Evolutionary conservation across 2,888 invertebrate genomes (phyloP).

Genomic region (Thereva nobilitata): DNA sequence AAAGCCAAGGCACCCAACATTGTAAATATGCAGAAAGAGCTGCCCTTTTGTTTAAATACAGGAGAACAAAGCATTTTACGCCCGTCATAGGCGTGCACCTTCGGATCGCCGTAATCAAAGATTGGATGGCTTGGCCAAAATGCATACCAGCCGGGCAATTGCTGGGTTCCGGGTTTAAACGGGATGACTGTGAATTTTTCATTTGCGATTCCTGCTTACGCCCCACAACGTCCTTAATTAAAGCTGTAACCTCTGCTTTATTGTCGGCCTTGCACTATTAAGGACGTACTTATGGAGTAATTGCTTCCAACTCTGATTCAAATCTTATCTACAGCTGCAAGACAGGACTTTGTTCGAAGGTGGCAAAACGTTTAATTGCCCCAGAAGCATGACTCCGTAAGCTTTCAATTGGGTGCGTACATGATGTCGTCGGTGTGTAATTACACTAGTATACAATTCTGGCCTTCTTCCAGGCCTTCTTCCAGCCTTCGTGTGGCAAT

Average conservation of each 20-base stretch:
- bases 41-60: slow-evolving; percentile 20
- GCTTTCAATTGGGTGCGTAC: neutral
- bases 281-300: slow-evolving; percentile 3
- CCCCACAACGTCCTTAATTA: slow-evolving; percentile 17
- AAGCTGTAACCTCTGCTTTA: neutral
- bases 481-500: too few species aligned
- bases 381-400: slow-evolving; percentile 18
- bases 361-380: slow-evolving; percentile 30
- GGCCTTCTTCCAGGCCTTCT: too few species aligned
- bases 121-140: too few species aligned
- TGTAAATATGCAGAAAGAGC: slow-evolving; percentile 20
- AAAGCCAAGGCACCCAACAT: slow-evolving; percentile 17
- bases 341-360: slow-evolving; percentile 21
- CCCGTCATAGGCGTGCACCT: neutral
- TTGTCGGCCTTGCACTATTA: neutral
- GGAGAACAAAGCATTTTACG: slow-evolving; percentile 18
- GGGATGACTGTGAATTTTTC: slow-evolving; percentile 3
- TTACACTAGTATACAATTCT: neutral
- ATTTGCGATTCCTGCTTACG: neutral
- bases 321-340: slow-evolving; percentile 14
- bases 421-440: neutral
- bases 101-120: too few species aligned
- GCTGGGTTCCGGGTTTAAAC: too few species aligned
- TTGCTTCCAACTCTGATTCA: slow-evolving; percentile 10
- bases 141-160: too few species aligned